Evolutionary conservation across 2,888 invertebrate species (phyloP).

Genomic region (Agriopis marginaria): DNA sequence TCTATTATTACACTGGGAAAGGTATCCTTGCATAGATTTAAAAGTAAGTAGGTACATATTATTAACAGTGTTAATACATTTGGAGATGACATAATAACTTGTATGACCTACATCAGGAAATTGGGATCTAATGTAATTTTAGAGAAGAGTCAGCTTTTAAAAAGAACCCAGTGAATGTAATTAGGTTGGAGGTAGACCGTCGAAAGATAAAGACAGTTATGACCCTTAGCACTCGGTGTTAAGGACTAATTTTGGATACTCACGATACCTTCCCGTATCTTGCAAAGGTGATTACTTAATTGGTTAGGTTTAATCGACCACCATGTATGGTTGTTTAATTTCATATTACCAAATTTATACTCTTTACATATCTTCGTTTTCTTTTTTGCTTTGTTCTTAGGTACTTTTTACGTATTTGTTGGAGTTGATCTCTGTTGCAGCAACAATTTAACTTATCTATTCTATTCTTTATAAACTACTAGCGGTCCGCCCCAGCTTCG

Average conservation of each 20-base stretch:
- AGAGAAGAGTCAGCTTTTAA: constrained; percentile 46
- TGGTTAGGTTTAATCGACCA: constrained; percentile 1
- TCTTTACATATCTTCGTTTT: too few species aligned
- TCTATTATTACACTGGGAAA: too few species aligned
- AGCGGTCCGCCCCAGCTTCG: too few species aligned
- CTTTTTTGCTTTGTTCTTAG: too few species aligned
- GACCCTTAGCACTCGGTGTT: background rate
- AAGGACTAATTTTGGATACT: background rate
- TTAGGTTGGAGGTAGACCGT: constrained; percentile 36
- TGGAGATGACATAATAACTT: constrained; percentile 26
- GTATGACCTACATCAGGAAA: constrained; percentile 49
- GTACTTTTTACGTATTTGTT: too few species aligned
- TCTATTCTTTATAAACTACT: too few species aligned
- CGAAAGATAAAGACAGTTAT: constrained; percentile 17
- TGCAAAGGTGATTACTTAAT: constrained; percentile 6
- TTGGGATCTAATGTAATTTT: constrained; percentile 58
- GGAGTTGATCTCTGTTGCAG: too few species aligned
- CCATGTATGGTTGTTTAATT: background rate
- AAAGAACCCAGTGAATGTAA: constrained; percentile 42
- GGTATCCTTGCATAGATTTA: too few species aligned
- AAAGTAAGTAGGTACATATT: too few species aligned
- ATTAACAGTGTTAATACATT: background rate
- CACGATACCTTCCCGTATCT: background rate
- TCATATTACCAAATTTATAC: too few species aligned
- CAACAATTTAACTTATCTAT: too few species aligned